Percentiles rank a stretch among this genome's conserved stretches.
Evolutionary conservation across 1,140 invertebrate species (phyloP).

Genomic region (Planococcus citri): DNA sequence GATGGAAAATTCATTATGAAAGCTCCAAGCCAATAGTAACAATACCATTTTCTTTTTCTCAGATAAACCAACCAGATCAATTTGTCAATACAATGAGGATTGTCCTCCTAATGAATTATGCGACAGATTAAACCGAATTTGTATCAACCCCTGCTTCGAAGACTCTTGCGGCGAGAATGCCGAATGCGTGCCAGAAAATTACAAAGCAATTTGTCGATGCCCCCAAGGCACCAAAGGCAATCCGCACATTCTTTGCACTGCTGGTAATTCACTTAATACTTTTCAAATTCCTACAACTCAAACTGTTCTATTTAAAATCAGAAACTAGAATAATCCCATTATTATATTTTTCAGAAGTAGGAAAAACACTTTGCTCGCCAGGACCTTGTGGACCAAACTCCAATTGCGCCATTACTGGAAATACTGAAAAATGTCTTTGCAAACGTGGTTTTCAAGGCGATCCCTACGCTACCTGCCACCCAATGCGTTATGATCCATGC

Average conservation of each 20-base stretch:
- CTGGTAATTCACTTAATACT: too few relatives aligned
- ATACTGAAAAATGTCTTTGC: conserved; percentile 64
- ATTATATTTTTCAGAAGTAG: conserved; percentile 26
- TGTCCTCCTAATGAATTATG: conserved; percentile 68
- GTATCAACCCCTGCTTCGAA: conserved; percentile 68
- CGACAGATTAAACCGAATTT: conserved; percentile 65
- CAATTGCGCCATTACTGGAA: conserved; percentile 58
- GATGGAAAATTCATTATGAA: too few relatives aligned
- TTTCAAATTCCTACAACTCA: too few relatives aligned
- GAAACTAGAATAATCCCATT: too few relatives aligned
- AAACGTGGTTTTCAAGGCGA: conserved; percentile 57
- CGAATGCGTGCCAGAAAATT: conserved; percentile 60
- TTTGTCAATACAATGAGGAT: conserved; percentile 82
- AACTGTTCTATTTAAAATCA: too few relatives aligned
- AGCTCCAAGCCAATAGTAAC: too few relatives aligned
- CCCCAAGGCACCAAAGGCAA: conserved; percentile 61
- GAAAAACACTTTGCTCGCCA: conserved; percentile 52
- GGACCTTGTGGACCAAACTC: conserved; percentile 66
- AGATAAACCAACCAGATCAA: conserved; percentile 33
- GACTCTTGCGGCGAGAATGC: conserved; percentile 74
- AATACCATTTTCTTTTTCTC: background rate
- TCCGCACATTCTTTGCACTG: conserved; percentile 56
- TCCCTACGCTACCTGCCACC: conserved; percentile 56
- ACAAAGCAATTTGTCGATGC: conserved; percentile 65
- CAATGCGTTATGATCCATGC: conserved; percentile 49